Conservation (phyloP, 2,797 vertebrate genomes). For the Ptychobarbus kaznakovi region DNA sequence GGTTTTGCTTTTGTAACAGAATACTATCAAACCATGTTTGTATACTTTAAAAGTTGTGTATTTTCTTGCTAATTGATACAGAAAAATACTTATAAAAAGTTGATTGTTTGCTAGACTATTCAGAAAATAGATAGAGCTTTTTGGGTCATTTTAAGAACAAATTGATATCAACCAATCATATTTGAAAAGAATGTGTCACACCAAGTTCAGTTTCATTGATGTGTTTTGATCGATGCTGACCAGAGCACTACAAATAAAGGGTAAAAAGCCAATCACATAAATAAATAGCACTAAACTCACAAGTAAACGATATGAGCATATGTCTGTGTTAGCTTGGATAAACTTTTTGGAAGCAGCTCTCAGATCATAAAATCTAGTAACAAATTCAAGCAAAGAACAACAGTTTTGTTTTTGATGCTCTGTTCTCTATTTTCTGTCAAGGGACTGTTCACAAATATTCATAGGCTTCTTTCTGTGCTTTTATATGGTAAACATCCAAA, state of each 20-base stretch:
- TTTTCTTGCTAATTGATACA: background rate
- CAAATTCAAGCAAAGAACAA: background rate
- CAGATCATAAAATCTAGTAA: background rate
- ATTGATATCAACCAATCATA: constrained; percentile 73
- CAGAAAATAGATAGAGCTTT: constrained; percentile 61
- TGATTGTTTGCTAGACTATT: background rate
- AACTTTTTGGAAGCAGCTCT: background rate
- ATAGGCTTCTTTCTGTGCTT: constrained; percentile 21
- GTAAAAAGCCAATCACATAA: constrained; percentile 64
- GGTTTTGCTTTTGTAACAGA: background rate
- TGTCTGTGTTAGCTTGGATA: background rate
- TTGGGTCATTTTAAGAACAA: constrained; percentile 66
- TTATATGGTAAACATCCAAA: background rate
- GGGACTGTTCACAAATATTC: constrained; percentile 11
- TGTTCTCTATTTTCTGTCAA: background rate
- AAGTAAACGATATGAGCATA: background rate
- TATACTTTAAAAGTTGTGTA: background rate
- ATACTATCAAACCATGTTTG: background rate
- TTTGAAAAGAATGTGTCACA: constrained; percentile 75
- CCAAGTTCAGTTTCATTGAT: constrained; percentile 75
- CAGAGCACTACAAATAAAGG: constrained; percentile 67
- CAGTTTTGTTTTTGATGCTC: constrained; percentile 8
- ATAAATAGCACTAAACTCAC: constrained; percentile 14
- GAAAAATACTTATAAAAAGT: background rate
- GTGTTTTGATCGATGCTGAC: constrained; percentile 74